phyloP scores from a whole-genome alignment of 2,113 vertebrate species.

The Brachirus orientalis region DNA sequence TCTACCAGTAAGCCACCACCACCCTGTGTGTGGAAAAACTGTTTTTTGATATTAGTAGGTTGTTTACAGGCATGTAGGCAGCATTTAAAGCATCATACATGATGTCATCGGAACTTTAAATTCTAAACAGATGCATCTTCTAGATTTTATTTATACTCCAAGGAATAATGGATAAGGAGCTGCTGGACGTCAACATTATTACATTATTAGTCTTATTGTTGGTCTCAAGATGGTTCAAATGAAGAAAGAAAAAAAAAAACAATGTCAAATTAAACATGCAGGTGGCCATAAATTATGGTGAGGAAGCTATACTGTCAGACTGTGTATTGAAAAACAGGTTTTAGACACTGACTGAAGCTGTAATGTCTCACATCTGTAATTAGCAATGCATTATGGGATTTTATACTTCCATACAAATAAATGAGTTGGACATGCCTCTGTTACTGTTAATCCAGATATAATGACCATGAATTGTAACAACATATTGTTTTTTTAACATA shows the following conservation, averaged over 20 bases:
- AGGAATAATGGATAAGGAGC: background rate
- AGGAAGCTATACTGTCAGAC: background rate
- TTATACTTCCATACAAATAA: background rate
- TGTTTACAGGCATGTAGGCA: too few relatives aligned
- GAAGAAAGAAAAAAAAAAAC: background rate
- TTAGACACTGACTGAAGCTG: background rate
- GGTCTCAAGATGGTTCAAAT: background rate
- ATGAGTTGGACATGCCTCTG: background rate
- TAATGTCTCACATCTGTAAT: background rate
- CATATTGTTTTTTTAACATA: background rate
- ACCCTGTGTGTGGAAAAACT: too few relatives aligned
- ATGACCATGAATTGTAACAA: background rate
- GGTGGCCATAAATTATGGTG: background rate
- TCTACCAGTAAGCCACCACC: too few relatives aligned
- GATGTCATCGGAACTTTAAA: too few relatives aligned
- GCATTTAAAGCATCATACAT: too few relatives aligned
- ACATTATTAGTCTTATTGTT: too few relatives aligned
- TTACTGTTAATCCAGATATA: background rate
- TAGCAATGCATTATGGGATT: background rate
- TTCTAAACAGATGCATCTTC: too few relatives aligned
- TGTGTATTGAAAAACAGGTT: background rate
- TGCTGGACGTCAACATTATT: too few relatives aligned
- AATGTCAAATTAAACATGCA: background rate
- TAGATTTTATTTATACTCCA: too few relatives aligned
- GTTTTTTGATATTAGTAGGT: too few relatives aligned